A percentile compares a stretch with the other conserved stretches of the same genome.
phyloP scores from a whole-genome alignment of 1,140 invertebrate genomes.

The Penaeus vannamei region DNA sequence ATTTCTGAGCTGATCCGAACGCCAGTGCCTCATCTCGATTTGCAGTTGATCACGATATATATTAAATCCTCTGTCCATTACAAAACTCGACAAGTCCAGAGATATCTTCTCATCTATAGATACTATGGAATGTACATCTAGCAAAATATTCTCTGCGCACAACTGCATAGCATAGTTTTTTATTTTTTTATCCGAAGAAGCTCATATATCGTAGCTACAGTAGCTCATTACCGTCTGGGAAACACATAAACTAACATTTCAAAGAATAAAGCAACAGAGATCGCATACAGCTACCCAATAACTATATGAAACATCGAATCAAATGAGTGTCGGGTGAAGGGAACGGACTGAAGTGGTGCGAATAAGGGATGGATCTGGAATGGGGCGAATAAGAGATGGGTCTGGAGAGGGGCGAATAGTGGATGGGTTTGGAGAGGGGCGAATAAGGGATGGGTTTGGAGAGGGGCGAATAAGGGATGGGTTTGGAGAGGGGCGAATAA shows the following conservation, averaged over 20 bases:
- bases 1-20: neutral
- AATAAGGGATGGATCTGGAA: too few species aligned
- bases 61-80: neutral
- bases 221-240: conserved; percentile 50
- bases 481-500: neutral
- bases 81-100: conserved; percentile 21
- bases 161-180: conserved; percentile 35
- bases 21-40: neutral
- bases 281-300: conserved; percentile 26
- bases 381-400: too few species aligned
- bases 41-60: neutral
- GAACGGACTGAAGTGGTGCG: neutral
- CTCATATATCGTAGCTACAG: conserved; percentile 29
- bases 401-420: too few species aligned
- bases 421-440: neutral
- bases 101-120: conserved; percentile 22
- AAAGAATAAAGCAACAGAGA: conserved; percentile 43
- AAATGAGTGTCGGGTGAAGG: neutral
- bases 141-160: conserved; percentile 34
- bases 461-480: neutral
- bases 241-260: conserved; percentile 39
- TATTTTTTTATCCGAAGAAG: neutral
- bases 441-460: neutral
- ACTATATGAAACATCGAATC: conserved; percentile 9
- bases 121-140: conserved; percentile 31